Conservation (phyloP, 1,140 invertebrate species). For the Brachionus koreanus region DNA sequence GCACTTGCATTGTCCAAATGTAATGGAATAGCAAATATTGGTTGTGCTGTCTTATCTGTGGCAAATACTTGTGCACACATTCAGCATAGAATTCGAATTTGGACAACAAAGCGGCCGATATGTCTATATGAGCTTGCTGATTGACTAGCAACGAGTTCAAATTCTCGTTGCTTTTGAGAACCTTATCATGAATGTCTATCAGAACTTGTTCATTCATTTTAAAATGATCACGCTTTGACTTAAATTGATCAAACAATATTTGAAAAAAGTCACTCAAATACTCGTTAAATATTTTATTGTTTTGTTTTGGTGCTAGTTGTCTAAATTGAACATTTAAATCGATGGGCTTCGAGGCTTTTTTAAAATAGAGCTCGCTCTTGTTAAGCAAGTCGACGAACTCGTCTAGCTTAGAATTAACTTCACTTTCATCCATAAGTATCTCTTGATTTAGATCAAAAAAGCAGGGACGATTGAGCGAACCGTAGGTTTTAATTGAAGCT, state of each 20-base stretch:
- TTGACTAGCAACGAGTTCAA: not conserved
- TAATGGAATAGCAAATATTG: constrained; percentile 39
- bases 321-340: not conserved
- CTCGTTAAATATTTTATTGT: not conserved
- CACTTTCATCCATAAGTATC: not conserved
- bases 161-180: not conserved
- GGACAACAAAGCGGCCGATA: constrained; percentile 23
- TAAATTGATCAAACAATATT: constrained; percentile 37
- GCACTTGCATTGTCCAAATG: constrained; percentile 43
- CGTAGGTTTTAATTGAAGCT: not conserved
- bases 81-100: constrained; percentile 43
- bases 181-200: constrained; percentile 10
- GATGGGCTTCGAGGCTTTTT: not conserved
- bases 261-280: constrained; percentile 39
- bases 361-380: not conserved
- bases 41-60: constrained; percentile 34
- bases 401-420: not conserved
- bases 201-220: constrained; percentile 35
- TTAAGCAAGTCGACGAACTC: not conserved
- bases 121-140: not conserved
- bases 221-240: constrained; percentile 38
- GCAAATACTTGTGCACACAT: constrained; percentile 43
- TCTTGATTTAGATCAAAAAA: constrained; percentile 8
- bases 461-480: not conserved
- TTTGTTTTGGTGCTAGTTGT: not conserved